Conservation (phyloP, 2,888 invertebrate genomes). For the Platerodrilus igneus region DNA sequence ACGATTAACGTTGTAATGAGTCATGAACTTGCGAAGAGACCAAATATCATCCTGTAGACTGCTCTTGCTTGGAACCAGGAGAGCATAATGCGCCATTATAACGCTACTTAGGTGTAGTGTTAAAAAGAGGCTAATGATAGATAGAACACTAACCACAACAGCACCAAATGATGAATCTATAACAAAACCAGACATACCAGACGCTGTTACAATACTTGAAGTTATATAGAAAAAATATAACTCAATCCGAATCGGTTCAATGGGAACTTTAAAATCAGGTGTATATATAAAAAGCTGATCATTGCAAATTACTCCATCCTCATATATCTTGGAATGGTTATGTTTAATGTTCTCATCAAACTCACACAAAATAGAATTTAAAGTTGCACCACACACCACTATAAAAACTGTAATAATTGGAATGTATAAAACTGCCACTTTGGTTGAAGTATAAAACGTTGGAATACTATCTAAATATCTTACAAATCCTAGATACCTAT, state of each 20-base stretch:
- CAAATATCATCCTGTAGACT: slow-evolving; percentile 15
- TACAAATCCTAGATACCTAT: slow-evolving; percentile 20
- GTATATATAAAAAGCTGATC: slow-evolving; percentile 4
- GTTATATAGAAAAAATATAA: slow-evolving; percentile 10
- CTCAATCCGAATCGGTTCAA: neutral
- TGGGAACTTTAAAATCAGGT: slow-evolving; percentile 5
- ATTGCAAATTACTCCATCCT: slow-evolving; percentile 6
- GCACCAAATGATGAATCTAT: neutral
- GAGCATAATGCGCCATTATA: neutral
- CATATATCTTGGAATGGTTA: neutral
- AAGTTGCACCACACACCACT: slow-evolving; percentile 7
- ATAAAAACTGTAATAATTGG: slow-evolving; percentile 13
- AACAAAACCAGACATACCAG: slow-evolving; percentile 4
- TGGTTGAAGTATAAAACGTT: neutral
- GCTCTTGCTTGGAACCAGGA: neutral
- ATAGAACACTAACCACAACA: neutral
- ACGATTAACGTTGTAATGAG: slow-evolving; percentile 1
- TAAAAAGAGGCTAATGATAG: slow-evolving; percentile 4
- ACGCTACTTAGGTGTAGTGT: neutral
- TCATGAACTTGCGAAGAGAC: slow-evolving; percentile 13
- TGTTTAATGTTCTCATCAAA: slow-evolving; percentile 1
- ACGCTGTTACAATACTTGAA: neutral
- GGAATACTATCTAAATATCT: slow-evolving; percentile 2
- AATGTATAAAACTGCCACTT: slow-evolving; percentile 9
- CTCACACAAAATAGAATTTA: slow-evolving; percentile 9